Base-by-base conservation (phyloP, 2,797 vertebrate species). In the Arrhamphus sclerolepis region DNA sequence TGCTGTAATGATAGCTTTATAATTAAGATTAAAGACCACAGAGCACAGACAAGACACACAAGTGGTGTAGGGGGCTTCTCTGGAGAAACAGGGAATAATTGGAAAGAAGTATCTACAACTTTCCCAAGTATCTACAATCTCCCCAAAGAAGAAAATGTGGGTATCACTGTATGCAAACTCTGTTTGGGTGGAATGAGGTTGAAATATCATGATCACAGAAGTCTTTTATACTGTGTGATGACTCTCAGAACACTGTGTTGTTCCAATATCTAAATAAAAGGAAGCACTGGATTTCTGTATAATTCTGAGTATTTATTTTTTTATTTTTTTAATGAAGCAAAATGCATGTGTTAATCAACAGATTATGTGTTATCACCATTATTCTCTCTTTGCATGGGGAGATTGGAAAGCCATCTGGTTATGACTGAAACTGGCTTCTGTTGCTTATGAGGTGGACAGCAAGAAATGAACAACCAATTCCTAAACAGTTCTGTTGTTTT, bases 1-100 rank as follows among this genome's bases (percentile, higher is more conserved):
- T 52, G 77, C 84, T 79, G 83, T 91, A 93, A 93, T 93, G 92
- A 94, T 92, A 90, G 91, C 87, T 91, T 91, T 91, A 93, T 93
- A 94, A 94, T 94, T 93, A 93, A 93, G 92, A 94, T 91, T 90
- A 93, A 93, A 92, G 88, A 92, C 87, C 90, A 86, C 56, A 16
- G 85, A 87, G 89, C 78, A 72, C 70, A 84, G 85, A 89, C 86
- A 89, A 89, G 90, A 92, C 90, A 90, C 81, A 83, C 66, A 67
- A 78, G 85, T 83, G 72, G 87, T 83, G 89, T 90, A 81, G 78
- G 87, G 82, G 88, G 80, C 79, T 90, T 86, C 80, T 83, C 70
- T 66, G 57, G 82, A 91, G 87, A 90, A 86, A 85, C 83, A 78
- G 79, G 84, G 86, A 92, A 90, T 91, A 90, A 90, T 91, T 91